Percentiles rank a stretch among this genome's conserved stretches.
These are phyloP conservation scores for Loris lydekkerianus DNA, from an alignment of 2,797 vertebrate species.

Conservation along the genomic window DNA sequence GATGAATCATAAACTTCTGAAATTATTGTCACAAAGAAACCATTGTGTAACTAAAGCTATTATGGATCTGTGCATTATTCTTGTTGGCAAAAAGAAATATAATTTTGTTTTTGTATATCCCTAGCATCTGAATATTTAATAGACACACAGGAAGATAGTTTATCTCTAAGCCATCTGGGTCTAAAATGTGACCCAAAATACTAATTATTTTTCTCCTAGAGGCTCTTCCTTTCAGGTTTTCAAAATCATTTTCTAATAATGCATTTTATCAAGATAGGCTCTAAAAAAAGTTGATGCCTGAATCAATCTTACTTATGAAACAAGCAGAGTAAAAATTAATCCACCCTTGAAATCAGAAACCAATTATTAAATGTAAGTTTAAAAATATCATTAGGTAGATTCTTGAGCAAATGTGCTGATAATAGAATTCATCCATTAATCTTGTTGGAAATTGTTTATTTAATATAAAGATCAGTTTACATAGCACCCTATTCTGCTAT, in stretches of 20 bases:
- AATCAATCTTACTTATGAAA: slow-evolving; percentile 2
- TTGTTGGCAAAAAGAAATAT: slow-evolving; percentile 63
- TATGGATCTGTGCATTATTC: slow-evolving; percentile 53
- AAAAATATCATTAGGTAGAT: not conserved
- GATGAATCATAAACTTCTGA: slow-evolving; percentile 80
- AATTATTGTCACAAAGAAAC: slow-evolving; percentile 77
- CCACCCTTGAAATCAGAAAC: not conserved
- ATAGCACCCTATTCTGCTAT: not conserved
- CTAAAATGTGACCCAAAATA: slow-evolving; percentile 39
- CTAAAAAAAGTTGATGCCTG: slow-evolving; percentile 42
- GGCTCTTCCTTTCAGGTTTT: not conserved
- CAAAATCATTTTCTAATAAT: slow-evolving; percentile 26
- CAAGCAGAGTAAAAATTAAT: not conserved
- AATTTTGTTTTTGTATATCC: slow-evolving; percentile 62
- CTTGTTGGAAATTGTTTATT: not conserved
- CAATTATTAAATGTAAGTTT: not conserved
- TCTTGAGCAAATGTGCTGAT: not conserved
- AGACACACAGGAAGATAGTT: slow-evolving; percentile 53
- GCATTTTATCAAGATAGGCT: not conserved
- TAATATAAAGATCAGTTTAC: not conserved
- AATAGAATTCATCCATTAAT: not conserved
- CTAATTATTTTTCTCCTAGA: not conserved
- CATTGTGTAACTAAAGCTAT: slow-evolving; percentile 73
- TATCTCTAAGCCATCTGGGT: slow-evolving; percentile 42
- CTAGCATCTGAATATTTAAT: slow-evolving; percentile 78